phyloP scores from a whole-genome alignment of 2,888 invertebrate species.

The Acleris cristana region DNA sequence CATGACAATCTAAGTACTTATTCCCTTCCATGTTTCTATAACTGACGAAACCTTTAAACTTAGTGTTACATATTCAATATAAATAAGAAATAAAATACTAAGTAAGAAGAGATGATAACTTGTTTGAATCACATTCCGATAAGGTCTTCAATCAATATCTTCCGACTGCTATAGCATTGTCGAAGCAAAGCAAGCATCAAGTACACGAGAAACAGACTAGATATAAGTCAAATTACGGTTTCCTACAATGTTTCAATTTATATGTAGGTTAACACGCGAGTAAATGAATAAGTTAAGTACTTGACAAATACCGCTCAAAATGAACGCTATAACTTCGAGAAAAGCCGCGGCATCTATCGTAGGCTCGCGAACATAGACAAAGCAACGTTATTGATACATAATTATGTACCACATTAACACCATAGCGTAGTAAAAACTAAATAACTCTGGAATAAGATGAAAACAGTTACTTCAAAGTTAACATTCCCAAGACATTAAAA shows the following conservation, averaged over 20 bases:
- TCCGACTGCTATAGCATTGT: background rate
- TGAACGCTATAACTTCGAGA: constrained; percentile 17
- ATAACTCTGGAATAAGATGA: too few species aligned
- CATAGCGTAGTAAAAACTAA: too few species aligned
- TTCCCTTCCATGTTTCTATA: too few species aligned
- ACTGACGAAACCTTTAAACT: too few species aligned
- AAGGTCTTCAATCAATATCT: too few species aligned
- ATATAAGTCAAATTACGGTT: background rate
- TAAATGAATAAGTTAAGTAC: constrained; percentile 27
- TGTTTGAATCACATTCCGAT: too few species aligned
- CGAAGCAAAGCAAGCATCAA: background rate
- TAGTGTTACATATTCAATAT: too few species aligned
- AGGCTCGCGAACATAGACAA: constrained; percentile 21
- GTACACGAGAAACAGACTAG: background rate
- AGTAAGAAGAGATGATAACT: too few species aligned
- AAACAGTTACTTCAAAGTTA: too few species aligned
- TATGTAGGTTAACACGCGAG: constrained; percentile 26
- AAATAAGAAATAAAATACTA: too few species aligned
- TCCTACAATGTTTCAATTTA: constrained; percentile 16
- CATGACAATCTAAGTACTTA: too few species aligned
- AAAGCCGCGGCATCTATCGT: constrained; percentile 18
- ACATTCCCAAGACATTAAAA: too few species aligned
- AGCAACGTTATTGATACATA: constrained; percentile 5
- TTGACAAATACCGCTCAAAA: constrained; percentile 22
- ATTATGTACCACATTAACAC: constrained; percentile 1